These are phyloP conservation scores for Sorex araneus DNA, from an alignment of 2,113 vertebrate species.

Conservation along the genomic window DNA sequence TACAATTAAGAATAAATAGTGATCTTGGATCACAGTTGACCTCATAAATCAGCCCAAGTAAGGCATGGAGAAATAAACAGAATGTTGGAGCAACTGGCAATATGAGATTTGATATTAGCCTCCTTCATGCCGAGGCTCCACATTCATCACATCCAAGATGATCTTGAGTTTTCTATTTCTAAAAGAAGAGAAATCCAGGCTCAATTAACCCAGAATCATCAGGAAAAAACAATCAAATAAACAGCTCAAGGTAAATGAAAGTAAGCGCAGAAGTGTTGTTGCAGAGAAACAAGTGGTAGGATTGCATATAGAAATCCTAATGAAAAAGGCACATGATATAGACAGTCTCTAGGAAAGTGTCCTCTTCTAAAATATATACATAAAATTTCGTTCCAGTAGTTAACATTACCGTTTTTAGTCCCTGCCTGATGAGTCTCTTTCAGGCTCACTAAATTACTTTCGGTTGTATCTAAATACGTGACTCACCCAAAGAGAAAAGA, in stretches of 20 bases:
- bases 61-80: background rate
- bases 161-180: background rate
- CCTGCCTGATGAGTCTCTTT: background rate
- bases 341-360: background rate
- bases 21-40: background rate
- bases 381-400: background rate
- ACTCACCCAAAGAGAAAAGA: background rate
- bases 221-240: background rate
- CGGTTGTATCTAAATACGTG: background rate
- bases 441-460: background rate
- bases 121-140: background rate
- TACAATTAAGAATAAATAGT: background rate
- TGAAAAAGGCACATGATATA: background rate
- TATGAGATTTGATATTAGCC: background rate
- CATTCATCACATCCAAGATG: background rate
- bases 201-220: background rate
- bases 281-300: background rate
- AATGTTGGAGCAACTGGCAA: background rate
- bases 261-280: background rate
- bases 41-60: background rate
- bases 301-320: slow-evolving; percentile 18
- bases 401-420: background rate
- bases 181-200: background rate
- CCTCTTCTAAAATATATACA: background rate
- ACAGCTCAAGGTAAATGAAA: slow-evolving; percentile 4